Evolutionary conservation across 1,140 invertebrate genomes (phyloP), one percentile per base, ranked within the genome.

Genomic region (Vanessa atalanta): DNA sequence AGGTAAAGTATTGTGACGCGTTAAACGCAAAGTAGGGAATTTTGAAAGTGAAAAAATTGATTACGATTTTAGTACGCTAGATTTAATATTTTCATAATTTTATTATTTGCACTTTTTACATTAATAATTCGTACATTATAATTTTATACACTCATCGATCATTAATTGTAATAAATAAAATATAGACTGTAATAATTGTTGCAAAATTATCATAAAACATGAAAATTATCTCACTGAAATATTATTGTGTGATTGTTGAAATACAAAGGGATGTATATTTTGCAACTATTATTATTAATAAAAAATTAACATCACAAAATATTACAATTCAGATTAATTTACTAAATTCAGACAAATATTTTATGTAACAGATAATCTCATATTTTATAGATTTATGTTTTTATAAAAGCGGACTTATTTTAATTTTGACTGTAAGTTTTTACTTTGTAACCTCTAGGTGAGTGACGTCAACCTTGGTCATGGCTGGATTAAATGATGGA

Each of bases 281-380:
- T 61, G 55, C 55, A 57, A 20, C 55, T 23, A 12, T 57, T 57
- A 57, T 61, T 61, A 61, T 15, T 37, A 4, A 13, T 53, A 53
- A 23, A 20, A 23, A 26, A 26, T 57, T 31, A n/a, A 61, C 57
- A 61, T 61, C 57, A 61, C 57, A 61, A 61, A 5, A 51, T 51
- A 61, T 31, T 61, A 15, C 11, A 61, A 61, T 57, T 61, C 31
- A 20, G 2, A 61, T 37, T 60, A 26, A 11, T 0, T 11, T 26
- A 12, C 11, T 61, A 23, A 57, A 61, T 37, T 31, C 37, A 61
- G 26, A 61, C 55, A 20, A 57, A 57, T 11, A 26, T 57, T 26
- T 23, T 57, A 26, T 37, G 57, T 43, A 47, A 69, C 69, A 47
- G 31, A 77, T 73, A 73, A 77, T 78, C 76, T 78, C 72, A 72